Conservation (phyloP, 1,140 invertebrate species). For the Batillaria attramentaria region DNA sequence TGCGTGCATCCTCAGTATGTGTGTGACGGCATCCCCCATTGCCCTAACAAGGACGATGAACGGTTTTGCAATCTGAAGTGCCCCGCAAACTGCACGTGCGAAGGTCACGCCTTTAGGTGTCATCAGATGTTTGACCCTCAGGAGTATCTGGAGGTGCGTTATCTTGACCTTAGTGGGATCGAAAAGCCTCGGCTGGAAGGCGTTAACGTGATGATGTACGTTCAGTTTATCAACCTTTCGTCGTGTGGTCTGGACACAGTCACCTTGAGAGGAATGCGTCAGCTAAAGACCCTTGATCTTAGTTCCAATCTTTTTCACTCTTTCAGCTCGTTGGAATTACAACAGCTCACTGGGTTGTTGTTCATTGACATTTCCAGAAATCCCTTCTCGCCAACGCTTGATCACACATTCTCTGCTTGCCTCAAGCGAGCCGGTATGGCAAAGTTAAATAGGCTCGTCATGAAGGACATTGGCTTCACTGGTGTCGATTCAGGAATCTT, state of each 20-base stretch:
- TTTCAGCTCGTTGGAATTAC: constrained; percentile 23
- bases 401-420: constrained; percentile 25
- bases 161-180: not conserved
- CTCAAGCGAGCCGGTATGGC: constrained; percentile 28
- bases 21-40: constrained; percentile 33
- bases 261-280: not conserved
- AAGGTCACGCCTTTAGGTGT: constrained; percentile 23
- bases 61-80: constrained; percentile 9
- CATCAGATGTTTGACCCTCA: not conserved
- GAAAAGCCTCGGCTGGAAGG: not conserved
- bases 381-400: constrained; percentile 26
- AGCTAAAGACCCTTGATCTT: constrained; percentile 23
- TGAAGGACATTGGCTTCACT: constrained; percentile 11
- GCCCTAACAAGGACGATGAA: constrained; percentile 37
- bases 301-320: constrained; percentile 23
- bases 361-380: constrained; percentile 36
- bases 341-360: not conserved
- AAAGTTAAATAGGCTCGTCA: constrained; percentile 25
- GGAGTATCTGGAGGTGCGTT: not conserved
- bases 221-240: constrained; percentile 33
- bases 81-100: constrained; percentile 22
- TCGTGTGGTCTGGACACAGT: not conserved
- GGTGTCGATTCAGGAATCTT: constrained; percentile 21
- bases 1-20: constrained; percentile 26
- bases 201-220: not conserved